Evolutionary conservation across 2,113 vertebrate species (phyloP).

Genomic region (Muscicapa adusta): DNA sequence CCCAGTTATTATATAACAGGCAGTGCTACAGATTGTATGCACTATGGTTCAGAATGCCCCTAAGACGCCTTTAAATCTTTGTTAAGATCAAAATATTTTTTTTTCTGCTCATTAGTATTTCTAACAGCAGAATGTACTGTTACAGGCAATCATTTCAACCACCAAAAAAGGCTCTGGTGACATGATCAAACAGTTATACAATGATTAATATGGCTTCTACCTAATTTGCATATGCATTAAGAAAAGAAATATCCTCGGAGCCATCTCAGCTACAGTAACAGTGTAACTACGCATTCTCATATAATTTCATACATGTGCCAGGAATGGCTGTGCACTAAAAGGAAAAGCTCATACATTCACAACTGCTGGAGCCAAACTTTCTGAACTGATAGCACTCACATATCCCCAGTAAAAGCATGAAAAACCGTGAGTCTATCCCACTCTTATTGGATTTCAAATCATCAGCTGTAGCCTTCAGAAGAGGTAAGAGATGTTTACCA

Average conservation of each 20-base stretch:
- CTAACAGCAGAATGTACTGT: background rate
- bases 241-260: constrained; percentile 29
- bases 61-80: background rate
- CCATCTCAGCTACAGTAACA: constrained; percentile 19
- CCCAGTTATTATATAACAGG: background rate
- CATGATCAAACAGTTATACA: constrained; percentile 41
- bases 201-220: constrained; percentile 62
- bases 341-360: background rate
- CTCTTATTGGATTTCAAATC: background rate
- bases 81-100: background rate
- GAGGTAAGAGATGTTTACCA: background rate
- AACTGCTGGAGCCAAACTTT: background rate
- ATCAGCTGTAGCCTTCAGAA: background rate
- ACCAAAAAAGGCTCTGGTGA: background rate
- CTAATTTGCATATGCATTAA: constrained; percentile 57
- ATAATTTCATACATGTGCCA: background rate
- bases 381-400: background rate
- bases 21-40: background rate
- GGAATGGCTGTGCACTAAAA: background rate
- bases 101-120: background rate
- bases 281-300: background rate
- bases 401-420: constrained; percentile 19
- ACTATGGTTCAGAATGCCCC: background rate
- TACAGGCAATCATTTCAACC: background rate
- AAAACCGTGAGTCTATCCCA: constrained; percentile 5